Base-by-base conservation (phyloP, 2,797 vertebrate species). In the Meriones psammophilus region DNA sequence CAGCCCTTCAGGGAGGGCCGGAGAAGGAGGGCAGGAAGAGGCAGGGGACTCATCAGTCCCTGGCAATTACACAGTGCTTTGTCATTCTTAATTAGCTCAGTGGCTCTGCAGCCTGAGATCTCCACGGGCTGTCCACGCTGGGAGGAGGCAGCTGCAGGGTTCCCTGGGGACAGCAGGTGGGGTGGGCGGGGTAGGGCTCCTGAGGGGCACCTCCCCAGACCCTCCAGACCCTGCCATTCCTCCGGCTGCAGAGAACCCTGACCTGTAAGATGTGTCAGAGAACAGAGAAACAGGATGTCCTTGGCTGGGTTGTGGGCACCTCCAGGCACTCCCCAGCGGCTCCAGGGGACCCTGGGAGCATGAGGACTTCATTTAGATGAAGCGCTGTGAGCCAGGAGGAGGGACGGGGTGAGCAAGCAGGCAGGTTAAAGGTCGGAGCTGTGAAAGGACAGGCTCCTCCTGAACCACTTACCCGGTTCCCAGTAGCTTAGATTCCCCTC, bases 71-170 rank as follows among this genome's bases (percentile, higher is more conserved):
- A 89, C 1, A 24, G 77, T 64, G 79, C 88, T 94, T 85, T 96
- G 94, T 97, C 93, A 83, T 86, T 94, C 81, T 86, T 94, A 92
- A 95, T 92, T 91, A 96, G 92, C 90, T 95, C 77, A 88, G 90
- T 18, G 10, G 84, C 73, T 95, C 58, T 90, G 54, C 20, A 50
- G 79, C 15, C 71, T 18, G 62, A 42, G 88, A 46, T 56, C 46
- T 46, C 94, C 39, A 22, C 1, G 17, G 58, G 91, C 71, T 50
- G 10, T 30, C 69, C 73, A 46, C 2, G 0, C 36, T 8, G 60
- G 50, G 60, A 74, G 56, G 36, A 71, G 24, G 42, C 74, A 71
- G 64, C 69, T 36, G n/a, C 69, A 36, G 62, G 58, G 78, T 56
- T 93, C 54, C 1, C 54, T 62, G 22, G 9, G 46, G 73, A 87